These are phyloP conservation scores for Cottoperca gobio DNA, from an alignment of 2,797 vertebrate species.

Conservation along the genomic window DNA sequence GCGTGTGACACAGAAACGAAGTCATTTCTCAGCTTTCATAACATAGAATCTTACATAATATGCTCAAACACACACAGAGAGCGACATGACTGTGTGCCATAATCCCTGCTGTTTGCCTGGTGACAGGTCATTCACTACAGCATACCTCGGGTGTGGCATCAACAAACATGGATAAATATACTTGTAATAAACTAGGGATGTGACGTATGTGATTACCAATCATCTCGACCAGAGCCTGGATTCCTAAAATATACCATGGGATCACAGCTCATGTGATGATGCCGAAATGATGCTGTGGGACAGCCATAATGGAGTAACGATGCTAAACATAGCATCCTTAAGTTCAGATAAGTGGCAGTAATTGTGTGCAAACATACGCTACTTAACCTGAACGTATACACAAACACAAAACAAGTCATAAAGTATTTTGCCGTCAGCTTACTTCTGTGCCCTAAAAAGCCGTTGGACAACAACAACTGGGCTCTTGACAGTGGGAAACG, in stretches of 20 bases:
- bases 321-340: constrained; percentile 12
- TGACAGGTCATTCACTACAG: constrained; percentile 7
- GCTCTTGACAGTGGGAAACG: constrained; percentile 51
- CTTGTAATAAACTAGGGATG: not conserved
- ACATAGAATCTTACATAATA: constrained; percentile 34
- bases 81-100: not conserved
- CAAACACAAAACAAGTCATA: constrained; percentile 24
- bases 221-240: not conserved
- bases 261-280: constrained; percentile 10
- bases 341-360: constrained; percentile 22
- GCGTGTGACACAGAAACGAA: not conserved
- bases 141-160: not conserved
- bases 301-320: not conserved
- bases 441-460: constrained; percentile 35
- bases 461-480: constrained; percentile 51
- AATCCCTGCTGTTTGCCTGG: constrained; percentile 20
- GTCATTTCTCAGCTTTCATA: constrained; percentile 37
- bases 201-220: not conserved
- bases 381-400: constrained; percentile 7
- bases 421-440: constrained; percentile 25
- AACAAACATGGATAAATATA: not conserved
- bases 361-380: constrained; percentile 10
- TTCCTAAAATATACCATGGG: constrained; percentile 15
- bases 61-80: constrained; percentile 2
- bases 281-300: not conserved